Conservation (phyloP, 1,140 invertebrate genomes). For the Orius laevigatus region DNA sequence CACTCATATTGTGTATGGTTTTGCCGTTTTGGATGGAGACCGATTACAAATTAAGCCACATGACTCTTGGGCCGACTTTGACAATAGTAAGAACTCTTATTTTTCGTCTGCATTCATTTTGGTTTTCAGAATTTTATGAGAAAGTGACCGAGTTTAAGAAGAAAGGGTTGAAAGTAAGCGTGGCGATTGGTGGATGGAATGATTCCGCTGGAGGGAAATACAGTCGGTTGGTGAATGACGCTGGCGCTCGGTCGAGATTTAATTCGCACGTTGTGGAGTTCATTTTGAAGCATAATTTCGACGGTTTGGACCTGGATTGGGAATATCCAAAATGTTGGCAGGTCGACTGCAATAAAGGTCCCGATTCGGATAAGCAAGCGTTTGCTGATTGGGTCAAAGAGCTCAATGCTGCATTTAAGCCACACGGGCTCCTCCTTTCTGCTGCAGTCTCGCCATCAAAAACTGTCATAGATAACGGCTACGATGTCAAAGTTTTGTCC, state of each 20-base stretch:
- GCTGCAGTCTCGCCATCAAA: slow-evolving; percentile 74
- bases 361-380: slow-evolving; percentile 53
- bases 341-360: slow-evolving; percentile 62
- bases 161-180: slow-evolving; percentile 38
- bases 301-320: slow-evolving; percentile 47
- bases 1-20: slow-evolving; percentile 58
- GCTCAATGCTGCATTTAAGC: slow-evolving; percentile 48
- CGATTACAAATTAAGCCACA: slow-evolving; percentile 43
- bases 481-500: slow-evolving; percentile 53
- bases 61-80: slow-evolving; percentile 48
- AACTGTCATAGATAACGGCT: slow-evolving; percentile 38
- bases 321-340: slow-evolving; percentile 56
- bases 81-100: slow-evolving; percentile 35
- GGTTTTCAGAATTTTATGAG: slow-evolving; percentile 36
- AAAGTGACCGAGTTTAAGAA: slow-evolving; percentile 34
- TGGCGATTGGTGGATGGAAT: slow-evolving; percentile 48
- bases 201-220: slow-evolving; percentile 45
- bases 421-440: slow-evolving; percentile 52
- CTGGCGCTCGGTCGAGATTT: slow-evolving; percentile 31
- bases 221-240: slow-evolving; percentile 36
- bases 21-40: slow-evolving; percentile 43
- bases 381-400: slow-evolving; percentile 56
- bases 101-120: background rate
- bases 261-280: slow-evolving; percentile 35
- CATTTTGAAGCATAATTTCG: slow-evolving; percentile 38